Conservation (phyloP, 2,113 vertebrate genomes). For the Amphiprion ocellaris region DNA sequence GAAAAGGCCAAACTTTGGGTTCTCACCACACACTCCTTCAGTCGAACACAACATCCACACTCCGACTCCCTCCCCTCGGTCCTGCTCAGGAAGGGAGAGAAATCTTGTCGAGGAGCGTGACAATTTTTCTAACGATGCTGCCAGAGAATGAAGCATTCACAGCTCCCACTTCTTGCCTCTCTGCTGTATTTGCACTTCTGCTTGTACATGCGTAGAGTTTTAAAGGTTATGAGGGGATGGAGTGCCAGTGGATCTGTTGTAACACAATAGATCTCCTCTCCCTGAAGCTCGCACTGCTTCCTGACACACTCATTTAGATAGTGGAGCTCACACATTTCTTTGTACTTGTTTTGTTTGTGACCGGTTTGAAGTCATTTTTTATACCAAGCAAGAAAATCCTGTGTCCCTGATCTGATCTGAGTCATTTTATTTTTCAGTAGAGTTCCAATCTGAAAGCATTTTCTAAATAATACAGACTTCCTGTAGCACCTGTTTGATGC, state of each 20-base stretch:
- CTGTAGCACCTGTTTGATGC: too few relatives aligned
- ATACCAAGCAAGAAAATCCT: too few relatives aligned
- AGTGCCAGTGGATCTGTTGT: not conserved
- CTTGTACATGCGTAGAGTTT: constrained; percentile 6
- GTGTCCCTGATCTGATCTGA: too few relatives aligned
- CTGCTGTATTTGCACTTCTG: constrained; percentile 7
- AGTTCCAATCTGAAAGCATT: too few relatives aligned
- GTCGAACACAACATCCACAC: not conserved
- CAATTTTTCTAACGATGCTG: constrained; percentile 31
- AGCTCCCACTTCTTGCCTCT: not conserved
- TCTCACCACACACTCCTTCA: not conserved
- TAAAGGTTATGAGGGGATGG: not conserved
- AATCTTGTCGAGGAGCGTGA: constrained; percentile 13
- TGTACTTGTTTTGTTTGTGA: not conserved
- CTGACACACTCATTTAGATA: not conserved
- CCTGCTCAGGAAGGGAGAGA: not conserved
- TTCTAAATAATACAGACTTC: too few relatives aligned
- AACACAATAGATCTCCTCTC: not conserved
- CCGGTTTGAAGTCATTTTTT: not conserved
- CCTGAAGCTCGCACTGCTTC: not conserved
- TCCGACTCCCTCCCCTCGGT: not conserved
- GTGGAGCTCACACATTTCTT: not conserved
- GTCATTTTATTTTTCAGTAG: too few relatives aligned
- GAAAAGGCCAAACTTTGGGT: constrained; percentile 4
- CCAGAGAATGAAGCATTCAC: constrained; percentile 25